These are phyloP conservation scores for Empidonax alnorum DNA, from an alignment of 2,113 vertebrate genomes.

Conservation along the genomic window DNA sequence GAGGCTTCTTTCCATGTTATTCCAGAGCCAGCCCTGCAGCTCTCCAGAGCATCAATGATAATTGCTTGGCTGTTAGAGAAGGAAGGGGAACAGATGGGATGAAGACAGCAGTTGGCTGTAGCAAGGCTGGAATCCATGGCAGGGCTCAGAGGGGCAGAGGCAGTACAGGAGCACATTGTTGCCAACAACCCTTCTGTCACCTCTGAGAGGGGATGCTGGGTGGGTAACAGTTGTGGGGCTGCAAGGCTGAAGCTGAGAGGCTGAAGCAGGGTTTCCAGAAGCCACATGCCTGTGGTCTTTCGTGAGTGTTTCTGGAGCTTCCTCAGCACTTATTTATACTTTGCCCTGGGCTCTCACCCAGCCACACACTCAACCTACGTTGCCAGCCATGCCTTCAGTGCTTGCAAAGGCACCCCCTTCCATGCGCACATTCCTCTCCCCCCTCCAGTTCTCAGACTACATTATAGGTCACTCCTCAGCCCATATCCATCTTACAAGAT, in stretches of 20 bases:
- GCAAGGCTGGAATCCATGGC: background rate
- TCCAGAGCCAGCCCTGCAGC: background rate
- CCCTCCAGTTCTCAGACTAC: background rate
- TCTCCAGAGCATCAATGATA: background rate
- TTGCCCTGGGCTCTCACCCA: background rate
- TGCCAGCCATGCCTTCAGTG: background rate
- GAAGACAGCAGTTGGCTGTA: background rate
- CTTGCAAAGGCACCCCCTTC: background rate
- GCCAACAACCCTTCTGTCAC: background rate
- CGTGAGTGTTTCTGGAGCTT: background rate
- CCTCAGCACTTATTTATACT: background rate
- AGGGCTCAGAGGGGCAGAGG: background rate
- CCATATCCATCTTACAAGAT: background rate
- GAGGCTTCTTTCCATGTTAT: background rate
- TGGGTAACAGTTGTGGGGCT: fast-evolving
- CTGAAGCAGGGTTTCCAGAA: background rate
- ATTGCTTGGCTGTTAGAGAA: background rate
- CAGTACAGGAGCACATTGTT: fast-evolving
- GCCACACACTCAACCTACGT: background rate
- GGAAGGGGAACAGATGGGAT: background rate
- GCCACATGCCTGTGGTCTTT: background rate
- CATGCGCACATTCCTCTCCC: background rate
- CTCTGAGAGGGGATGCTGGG: background rate
- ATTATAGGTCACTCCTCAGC: background rate
- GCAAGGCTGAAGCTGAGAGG: background rate